Percentiles rank a stretch among this genome's conserved stretches.
phyloP scores from a whole-genome alignment of 2,797 vertebrate genomes.

The Leuciscus waleckii region DNA sequence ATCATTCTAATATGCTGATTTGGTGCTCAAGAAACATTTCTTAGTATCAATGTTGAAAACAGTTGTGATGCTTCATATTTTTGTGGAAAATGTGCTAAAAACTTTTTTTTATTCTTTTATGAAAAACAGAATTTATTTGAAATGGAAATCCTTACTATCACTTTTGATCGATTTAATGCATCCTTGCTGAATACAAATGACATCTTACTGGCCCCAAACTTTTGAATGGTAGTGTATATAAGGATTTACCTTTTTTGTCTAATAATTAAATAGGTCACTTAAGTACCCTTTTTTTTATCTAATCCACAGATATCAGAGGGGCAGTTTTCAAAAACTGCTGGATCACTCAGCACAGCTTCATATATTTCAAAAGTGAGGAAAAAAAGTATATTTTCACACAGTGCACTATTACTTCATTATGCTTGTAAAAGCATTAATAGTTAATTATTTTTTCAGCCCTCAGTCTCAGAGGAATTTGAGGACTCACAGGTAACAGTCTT shows the following conservation, averaged over 20 bases:
- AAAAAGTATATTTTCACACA: neutral
- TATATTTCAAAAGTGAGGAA: constrained; percentile 36
- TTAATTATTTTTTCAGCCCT: constrained; percentile 65
- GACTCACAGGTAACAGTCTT: constrained; percentile 70
- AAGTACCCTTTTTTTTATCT: neutral
- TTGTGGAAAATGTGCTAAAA: neutral
- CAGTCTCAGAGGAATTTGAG: constrained; percentile 57
- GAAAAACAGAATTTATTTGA: neutral
- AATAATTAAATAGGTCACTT: neutral
- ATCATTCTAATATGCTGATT: constrained; percentile 1
- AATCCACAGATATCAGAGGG: constrained; percentile 26
- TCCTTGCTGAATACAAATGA: neutral
- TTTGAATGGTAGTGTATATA: neutral
- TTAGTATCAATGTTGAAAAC: neutral
- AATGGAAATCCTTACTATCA: neutral
- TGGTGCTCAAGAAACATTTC: neutral
- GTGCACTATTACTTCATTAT: neutral
- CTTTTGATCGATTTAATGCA: neutral
- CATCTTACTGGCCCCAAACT: no score
- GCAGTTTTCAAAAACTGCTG: constrained; percentile 18
- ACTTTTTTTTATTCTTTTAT: neutral
- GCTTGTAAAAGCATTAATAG: neutral
- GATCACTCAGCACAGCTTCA: constrained; percentile 2
- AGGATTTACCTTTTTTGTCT: neutral
- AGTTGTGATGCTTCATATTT: neutral